Evolutionary conservation across 2,797 vertebrate genomes (phyloP), one percentile per base, ranked within the genome.

Genomic region (Macropodus opercularis): DNA sequence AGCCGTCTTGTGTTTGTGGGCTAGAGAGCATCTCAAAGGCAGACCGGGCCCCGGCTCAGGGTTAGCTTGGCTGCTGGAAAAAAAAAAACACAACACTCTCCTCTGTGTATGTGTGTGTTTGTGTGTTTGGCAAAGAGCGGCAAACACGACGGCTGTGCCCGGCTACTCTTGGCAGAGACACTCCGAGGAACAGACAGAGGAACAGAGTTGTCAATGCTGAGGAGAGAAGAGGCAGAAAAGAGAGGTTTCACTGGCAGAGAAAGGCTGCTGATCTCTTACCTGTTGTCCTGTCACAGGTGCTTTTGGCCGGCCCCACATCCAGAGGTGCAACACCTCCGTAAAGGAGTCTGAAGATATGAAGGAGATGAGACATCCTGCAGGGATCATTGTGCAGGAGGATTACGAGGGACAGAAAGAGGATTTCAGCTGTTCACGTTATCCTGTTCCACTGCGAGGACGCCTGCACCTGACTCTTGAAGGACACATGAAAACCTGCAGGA

Each of bases 21-120:
- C 93, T 96, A 95, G 95, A 98, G 96, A 96, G 95, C 96, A 96
- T 98, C 96, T 98, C 94, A 97, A 96, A 98, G 95, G 93, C 95
- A 95, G 95, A 84, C 86, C 76, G 79, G 89, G 90, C 95, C 96
- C 95, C 93, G 94, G 95, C 94, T 96, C 94, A 92, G 95, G 95
- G 95, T 96, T 93, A 93, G 88, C 83, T 77, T 58, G 56, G 75
- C 90, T 90, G 93, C 93, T 93, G 94, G 90, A 44, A 72, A 55
- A 70, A 63, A 58, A 63, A 49, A 55, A 34, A 57, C 38, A 84
- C 84, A 87, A 80, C 79, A 77, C 76, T 78, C 80, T 79, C 49
- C 40, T 81, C 70, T 79, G 72, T 87, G 64, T 80, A 53, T 79
- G 62, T 56, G 74, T 77, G 67, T 76, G 63, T 84, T 90, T 96